phyloP scores from a whole-genome alignment of 2,888 invertebrate species.

The Nasonia oneida region DNA sequence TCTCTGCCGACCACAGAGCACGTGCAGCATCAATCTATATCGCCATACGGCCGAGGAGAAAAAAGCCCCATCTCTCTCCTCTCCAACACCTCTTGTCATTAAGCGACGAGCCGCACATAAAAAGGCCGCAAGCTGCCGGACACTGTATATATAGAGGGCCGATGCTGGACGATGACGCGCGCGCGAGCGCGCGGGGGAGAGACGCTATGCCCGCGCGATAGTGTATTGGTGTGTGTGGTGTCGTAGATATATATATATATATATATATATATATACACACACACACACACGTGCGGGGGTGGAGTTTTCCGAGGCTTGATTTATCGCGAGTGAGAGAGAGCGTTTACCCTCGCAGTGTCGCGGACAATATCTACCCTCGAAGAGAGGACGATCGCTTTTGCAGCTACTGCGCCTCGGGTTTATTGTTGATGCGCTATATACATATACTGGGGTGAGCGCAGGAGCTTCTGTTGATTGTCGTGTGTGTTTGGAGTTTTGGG shows the following conservation, averaged over 20 bases:
- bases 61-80: not conserved
- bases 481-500: not conserved
- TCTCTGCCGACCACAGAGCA: not conserved
- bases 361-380: conserved; percentile 1
- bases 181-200: not conserved
- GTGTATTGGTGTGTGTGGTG: not conserved
- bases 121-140: conserved; percentile 15
- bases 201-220: not conserved
- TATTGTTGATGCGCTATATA: not conserved
- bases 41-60: not conserved
- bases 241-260: not conserved
- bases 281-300: conserved; percentile 15
- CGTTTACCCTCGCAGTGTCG: not conserved
- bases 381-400: conserved; percentile 6
- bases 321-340: conserved; percentile 33
- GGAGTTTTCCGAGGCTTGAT: conserved; percentile 29
- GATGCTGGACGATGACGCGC: not conserved
- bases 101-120: not conserved
- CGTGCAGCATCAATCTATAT: not conserved
- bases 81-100: conserved; percentile 1
- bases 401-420: conserved; percentile 11
- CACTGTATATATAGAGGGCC: not conserved
- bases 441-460: not conserved
- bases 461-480: not conserved
- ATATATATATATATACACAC: no score